Conservation (phyloP, 2,797 vertebrate genomes). For the Odontamblyopus lacepedii region DNA sequence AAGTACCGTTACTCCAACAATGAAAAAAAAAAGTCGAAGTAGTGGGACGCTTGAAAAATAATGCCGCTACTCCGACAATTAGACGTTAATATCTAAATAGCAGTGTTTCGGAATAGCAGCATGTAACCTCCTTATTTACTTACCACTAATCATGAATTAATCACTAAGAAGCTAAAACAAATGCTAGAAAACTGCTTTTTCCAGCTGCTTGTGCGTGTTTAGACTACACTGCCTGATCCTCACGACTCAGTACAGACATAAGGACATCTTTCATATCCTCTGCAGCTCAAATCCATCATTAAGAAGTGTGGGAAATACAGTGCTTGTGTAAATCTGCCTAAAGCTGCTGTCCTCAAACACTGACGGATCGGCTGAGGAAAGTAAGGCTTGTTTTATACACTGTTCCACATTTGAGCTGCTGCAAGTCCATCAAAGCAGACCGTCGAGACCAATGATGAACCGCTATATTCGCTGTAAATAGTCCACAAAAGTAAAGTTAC, state of each 20-base stretch:
- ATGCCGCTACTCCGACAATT: too few species aligned
- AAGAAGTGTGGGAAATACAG: conserved; percentile 1
- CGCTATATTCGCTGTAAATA: not conserved
- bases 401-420: conserved; percentile 2
- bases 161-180: not conserved
- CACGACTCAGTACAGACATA: not conserved
- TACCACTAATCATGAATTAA: not conserved
- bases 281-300: conserved; percentile 6
- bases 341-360: conserved; percentile 4
- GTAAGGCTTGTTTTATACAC: not conserved
- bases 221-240: not conserved
- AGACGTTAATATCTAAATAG: too few species aligned
- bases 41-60: too few species aligned
- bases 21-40: too few species aligned
- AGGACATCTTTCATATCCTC: conserved; percentile 4
- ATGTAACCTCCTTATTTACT: too few species aligned
- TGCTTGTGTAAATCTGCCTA: conserved; percentile 1
- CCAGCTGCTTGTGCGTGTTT: not conserved
- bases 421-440: not conserved
- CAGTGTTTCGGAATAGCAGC: too few species aligned
- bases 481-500: not conserved
- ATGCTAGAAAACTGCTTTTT: not conserved
- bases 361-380: not conserved
- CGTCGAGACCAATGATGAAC: not conserved
- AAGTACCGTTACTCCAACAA: too few species aligned